A percentile compares a stretch with the other conserved stretches of the same genome.
Conservation (phyloP, 2,888 invertebrate species). For the Podotricha telesiphe region DNA sequence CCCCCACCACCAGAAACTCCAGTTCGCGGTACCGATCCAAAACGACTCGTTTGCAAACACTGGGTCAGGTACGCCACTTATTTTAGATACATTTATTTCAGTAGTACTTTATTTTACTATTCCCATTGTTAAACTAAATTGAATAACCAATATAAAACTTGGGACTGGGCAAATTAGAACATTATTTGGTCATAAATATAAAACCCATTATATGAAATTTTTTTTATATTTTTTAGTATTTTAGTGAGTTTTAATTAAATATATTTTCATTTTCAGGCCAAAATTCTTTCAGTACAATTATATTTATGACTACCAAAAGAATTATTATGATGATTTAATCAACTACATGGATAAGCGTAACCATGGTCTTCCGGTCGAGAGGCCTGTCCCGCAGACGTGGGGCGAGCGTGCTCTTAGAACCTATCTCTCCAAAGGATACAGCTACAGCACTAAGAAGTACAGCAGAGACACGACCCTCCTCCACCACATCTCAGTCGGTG, state of each 20-base stretch:
- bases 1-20: slow-evolving; percentile 71
- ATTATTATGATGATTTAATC: slow-evolving; percentile 94
- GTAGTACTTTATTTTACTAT: background rate
- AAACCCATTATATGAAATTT: no score
- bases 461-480: slow-evolving; percentile 85
- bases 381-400: slow-evolving; percentile 93
- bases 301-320: slow-evolving; percentile 92
- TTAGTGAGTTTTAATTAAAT: background rate
- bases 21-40: slow-evolving; percentile 82
- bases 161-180: no score
- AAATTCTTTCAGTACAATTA: slow-evolving; percentile 92
- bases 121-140: background rate
- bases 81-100: background rate
- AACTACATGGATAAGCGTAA: slow-evolving; percentile 91
- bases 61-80: slow-evolving; percentile 88
- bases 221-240: background rate
- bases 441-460: slow-evolving; percentile 87
- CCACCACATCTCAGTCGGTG: slow-evolving; percentile 85
- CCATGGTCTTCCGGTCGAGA: slow-evolving; percentile 87
- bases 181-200: no score
- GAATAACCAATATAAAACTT: no score
- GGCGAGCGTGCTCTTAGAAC: slow-evolving; percentile 91
- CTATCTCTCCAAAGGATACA: slow-evolving; percentile 86
- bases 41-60: slow-evolving; percentile 89
- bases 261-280: slow-evolving; percentile 82